Evolutionary conservation across 2,797 vertebrate genomes (phyloP), one percentile per base, ranked within the genome.

Genomic region (Sebastes miniatus): DNA sequence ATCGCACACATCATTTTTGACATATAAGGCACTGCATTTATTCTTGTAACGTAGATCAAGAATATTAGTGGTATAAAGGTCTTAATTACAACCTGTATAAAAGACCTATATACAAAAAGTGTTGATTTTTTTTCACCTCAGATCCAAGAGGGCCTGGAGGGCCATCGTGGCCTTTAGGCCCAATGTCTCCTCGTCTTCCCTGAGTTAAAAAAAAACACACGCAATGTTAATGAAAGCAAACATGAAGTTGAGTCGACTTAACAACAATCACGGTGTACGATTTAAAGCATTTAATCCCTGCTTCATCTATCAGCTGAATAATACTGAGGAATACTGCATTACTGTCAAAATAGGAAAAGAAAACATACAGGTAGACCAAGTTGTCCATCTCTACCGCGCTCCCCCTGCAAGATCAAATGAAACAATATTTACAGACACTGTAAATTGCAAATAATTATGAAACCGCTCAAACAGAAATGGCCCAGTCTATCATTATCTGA

Each of bases 111-210:
- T 12, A 25, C 4, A n/a, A 22, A 61, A 36, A 52, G 20, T 13
- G 3, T 18, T 24, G 50, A 20, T 2, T n/a, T 63, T 5, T 36
- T 74, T 85, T 83, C 57, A 95, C 95, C 83, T 73, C 10, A 54
- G 0, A 0, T 64, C 95, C 94, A 29, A 12, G 3, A 47, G 1
- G 27, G 6, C 94, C 93, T 14, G 39, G 34, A 20, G 3, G 29
- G 2, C 94, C 95, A 14, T 0, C 5, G 3, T 1, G 0, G 4
- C 94, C 95, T 73, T 71, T 83, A 11, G 7, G 18, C 4, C 95
- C 95, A 76, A 18, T n/a, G 36, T 1, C 1, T 61, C 94, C 95
- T 57, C n/a, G n/a, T 69, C 8, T 22, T 12, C 93, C 95, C 95
- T 95, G 39, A 56, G 11, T 47, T 24, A 13, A 66, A 50, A 54